Evolutionary conservation across 2,113 vertebrate genomes (phyloP).

Genomic region (Hystrix cristata): DNA sequence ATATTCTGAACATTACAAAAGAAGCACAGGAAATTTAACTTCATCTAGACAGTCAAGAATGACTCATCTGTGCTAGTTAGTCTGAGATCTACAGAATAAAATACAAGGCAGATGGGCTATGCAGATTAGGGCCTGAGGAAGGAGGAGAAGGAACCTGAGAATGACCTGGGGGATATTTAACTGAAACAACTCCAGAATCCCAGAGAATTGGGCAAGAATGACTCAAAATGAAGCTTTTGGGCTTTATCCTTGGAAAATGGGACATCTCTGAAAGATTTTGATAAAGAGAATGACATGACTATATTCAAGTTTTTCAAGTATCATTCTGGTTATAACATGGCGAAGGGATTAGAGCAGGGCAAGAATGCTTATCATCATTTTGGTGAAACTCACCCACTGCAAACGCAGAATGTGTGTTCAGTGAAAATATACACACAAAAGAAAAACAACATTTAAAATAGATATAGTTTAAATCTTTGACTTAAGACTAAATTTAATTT

Average conservation of each 20-base stretch:
- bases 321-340: neutral
- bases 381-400: conserved; percentile 56
- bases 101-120: neutral
- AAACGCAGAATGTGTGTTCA: conserved; percentile 54
- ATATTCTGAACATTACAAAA: neutral
- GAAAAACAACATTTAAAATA: conserved; percentile 61
- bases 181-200: neutral
- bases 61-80: neutral
- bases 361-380: neutral
- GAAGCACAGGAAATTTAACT: neutral
- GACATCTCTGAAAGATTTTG: neutral
- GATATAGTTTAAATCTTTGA: conserved; percentile 41
- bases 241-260: neutral
- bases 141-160: neutral
- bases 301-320: neutral
- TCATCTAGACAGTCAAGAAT: neutral
- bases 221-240: neutral
- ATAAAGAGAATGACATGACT: neutral
- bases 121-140: neutral
- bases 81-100: neutral
- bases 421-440: conserved; percentile 48
- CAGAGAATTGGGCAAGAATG: neutral
- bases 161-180: neutral
- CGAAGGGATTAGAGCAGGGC: neutral
- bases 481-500: conserved; percentile 45